A percentile compares a stretch with the other conserved stretches of the same genome.
Evolutionary conservation across 2,888 invertebrate genomes (phyloP).

Genomic region (Amaurobius ferox): DNA sequence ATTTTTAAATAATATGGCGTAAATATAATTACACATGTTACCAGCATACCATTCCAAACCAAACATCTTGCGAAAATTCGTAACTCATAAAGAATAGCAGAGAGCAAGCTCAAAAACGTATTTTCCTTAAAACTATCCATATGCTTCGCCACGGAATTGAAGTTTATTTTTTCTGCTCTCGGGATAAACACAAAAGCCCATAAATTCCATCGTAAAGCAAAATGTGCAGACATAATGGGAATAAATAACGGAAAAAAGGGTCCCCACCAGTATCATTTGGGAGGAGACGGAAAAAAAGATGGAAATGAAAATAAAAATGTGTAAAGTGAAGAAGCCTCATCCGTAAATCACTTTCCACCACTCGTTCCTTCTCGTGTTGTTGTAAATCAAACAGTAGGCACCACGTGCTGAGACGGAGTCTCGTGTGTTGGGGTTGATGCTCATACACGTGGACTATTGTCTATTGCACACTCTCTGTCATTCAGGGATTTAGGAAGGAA

Average conservation of each 20-base stretch:
- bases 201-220: slow-evolving; percentile 4
- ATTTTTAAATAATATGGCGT: too few relatives aligned
- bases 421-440: not conserved
- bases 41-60: too few relatives aligned
- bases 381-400: not conserved
- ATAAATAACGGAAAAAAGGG: not conserved
- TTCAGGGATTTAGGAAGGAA: too few relatives aligned
- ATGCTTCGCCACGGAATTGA: not conserved
- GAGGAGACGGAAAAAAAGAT: not conserved
- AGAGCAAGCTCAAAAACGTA: too few relatives aligned
- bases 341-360: not conserved
- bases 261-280: not conserved
- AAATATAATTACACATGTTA: too few relatives aligned
- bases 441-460: too few relatives aligned
- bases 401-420: not conserved
- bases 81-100: too few relatives aligned
- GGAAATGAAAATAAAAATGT: not conserved
- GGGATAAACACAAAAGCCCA: slow-evolving; percentile 3
- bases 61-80: too few relatives aligned
- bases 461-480: too few relatives aligned
- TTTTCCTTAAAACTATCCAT: not conserved
- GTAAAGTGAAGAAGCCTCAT: not conserved
- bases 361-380: not conserved
- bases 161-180: not conserved
- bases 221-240: slow-evolving; percentile 10